phyloP scores from a whole-genome alignment of 2,888 invertebrate species.

The Trichopoda pennipes region DNA sequence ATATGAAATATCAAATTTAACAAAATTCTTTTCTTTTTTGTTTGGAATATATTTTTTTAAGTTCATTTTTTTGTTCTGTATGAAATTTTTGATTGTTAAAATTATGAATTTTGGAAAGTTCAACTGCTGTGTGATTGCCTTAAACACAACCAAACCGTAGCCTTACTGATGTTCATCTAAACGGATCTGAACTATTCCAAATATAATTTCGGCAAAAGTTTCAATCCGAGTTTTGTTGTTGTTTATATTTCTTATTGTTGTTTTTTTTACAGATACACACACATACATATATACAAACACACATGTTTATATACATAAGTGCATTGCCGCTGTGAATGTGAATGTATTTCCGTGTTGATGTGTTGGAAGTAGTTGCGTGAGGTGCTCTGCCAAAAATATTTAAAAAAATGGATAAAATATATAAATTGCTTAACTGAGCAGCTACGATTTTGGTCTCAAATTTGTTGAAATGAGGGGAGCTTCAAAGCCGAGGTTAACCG shows the following conservation, averaged over 20 bases:
- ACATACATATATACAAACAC: neutral
- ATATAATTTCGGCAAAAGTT: conserved; percentile 79
- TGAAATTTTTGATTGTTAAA: conserved; percentile 63
- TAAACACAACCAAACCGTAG: conserved; percentile 80
- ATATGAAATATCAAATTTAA: neutral
- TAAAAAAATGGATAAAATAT: conserved; percentile 49
- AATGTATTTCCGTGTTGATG: conserved; percentile 50
- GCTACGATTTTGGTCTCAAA: conserved; percentile 60
- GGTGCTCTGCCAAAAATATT: conserved; percentile 66
- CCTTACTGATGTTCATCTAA: conserved; percentile 81
- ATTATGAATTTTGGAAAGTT: conserved; percentile 59
- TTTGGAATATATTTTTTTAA: conserved; percentile 43
- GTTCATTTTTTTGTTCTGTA: conserved; percentile 26
- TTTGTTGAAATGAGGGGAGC: conserved; percentile 49
- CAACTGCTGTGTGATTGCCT: conserved; percentile 51
- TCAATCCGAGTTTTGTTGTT: conserved; percentile 66
- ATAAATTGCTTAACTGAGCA: conserved; percentile 63
- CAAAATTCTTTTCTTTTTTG: conserved; percentile 5
- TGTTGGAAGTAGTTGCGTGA: conserved; percentile 65
- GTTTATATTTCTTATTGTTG: conserved; percentile 46
- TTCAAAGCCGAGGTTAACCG: conserved; percentile 67
- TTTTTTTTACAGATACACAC: conserved; percentile 26
- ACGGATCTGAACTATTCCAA: conserved; percentile 80
- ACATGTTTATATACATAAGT: neutral
- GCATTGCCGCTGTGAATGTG: conserved; percentile 17